Conservation (phyloP, 2,888 invertebrate genomes). For the Gryllus longicercus region DNA sequence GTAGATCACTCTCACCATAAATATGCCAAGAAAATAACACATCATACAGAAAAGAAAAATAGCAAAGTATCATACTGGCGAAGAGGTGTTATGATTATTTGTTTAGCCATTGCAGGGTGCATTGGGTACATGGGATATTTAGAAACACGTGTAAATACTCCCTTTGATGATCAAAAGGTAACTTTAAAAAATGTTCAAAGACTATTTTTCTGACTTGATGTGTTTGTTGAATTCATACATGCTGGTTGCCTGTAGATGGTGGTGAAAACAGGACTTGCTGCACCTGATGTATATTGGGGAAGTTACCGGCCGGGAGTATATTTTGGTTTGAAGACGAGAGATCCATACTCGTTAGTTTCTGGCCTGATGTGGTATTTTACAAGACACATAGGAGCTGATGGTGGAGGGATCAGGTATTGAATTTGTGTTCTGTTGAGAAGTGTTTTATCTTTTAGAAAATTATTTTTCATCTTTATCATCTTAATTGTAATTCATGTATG, state of each 20-base stretch:
- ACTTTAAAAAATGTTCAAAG: conserved; percentile 21
- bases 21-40: conserved; percentile 28
- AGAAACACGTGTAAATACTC: conserved; percentile 85
- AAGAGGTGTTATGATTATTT: conserved; percentile 28
- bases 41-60: not conserved
- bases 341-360: conserved; percentile 81
- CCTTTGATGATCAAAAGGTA: conserved; percentile 74
- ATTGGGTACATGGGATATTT: conserved; percentile 78
- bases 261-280: conserved; percentile 61
- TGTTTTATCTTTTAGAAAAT: no score
- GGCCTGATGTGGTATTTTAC: conserved; percentile 97
- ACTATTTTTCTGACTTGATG: not conserved
- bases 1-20: conserved; percentile 30
- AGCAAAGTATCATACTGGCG: conserved; percentile 28
- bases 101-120: conserved; percentile 65
- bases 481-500: no score
- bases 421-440: not conserved
- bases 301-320: conserved; percentile 64
- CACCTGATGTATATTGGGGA: conserved; percentile 88
- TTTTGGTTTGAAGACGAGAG: conserved; percentile 79
- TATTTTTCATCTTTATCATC: no score
- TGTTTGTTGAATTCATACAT: not conserved
- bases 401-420: conserved; percentile 69
- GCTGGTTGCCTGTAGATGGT: conserved; percentile 59
- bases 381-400: conserved; percentile 57